These are phyloP conservation scores for Pongo abelii DNA, from an alignment of 2,113 vertebrate species.

Conservation along the genomic window DNA sequence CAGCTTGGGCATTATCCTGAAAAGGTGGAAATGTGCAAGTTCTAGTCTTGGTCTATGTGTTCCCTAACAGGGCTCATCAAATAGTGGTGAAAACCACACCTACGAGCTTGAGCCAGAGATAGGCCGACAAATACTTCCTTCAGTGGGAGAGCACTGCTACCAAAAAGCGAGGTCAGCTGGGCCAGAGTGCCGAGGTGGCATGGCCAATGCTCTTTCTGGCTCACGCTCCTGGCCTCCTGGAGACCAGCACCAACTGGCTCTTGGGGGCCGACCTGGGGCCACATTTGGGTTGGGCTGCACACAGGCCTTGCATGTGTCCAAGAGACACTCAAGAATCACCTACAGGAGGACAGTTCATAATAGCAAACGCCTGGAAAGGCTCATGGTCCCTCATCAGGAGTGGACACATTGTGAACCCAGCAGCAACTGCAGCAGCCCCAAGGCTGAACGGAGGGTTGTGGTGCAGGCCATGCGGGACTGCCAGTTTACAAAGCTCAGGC, in stretches of 20 bases:
- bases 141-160: accelerated
- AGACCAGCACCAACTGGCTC: neutral
- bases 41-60: accelerated
- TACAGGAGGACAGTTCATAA: neutral
- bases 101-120: accelerated
- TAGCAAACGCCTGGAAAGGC: neutral
- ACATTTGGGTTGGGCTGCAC: no score
- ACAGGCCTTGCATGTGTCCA: neutral
- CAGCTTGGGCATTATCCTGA: accelerated
- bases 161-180: accelerated
- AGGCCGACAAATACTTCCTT: accelerated
- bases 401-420: accelerated
- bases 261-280: neutral
- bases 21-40: accelerated
- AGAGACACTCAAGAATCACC: neutral
- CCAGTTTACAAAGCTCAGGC: accelerated
- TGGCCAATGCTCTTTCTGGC: accelerated
- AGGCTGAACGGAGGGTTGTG: neutral
- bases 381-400: accelerated
- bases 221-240: accelerated
- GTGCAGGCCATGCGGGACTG: accelerated
- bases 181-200: accelerated
- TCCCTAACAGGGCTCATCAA: accelerated
- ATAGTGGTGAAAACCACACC: accelerated
- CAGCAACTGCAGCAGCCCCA: accelerated